These are phyloP conservation scores for Epinephelus fuscoguttatus DNA, from an alignment of 2,113 vertebrate species.

Conservation along the genomic window DNA sequence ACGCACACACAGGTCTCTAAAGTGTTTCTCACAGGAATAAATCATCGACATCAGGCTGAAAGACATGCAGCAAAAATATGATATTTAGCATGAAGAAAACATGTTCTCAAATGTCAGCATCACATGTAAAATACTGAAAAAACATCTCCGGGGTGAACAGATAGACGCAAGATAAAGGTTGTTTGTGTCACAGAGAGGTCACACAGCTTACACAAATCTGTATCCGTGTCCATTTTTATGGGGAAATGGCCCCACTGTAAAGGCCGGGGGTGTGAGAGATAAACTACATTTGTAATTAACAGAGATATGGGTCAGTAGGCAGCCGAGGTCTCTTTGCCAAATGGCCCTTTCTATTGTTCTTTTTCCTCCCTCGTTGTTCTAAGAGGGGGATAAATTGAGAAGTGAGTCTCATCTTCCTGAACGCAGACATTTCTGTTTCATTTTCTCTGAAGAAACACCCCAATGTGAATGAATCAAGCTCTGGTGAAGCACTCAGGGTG, in stretches of 20 bases:
- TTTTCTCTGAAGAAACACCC: slow-evolving; percentile 47
- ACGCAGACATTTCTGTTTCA: slow-evolving; percentile 44
- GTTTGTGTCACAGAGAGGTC: slow-evolving; percentile 46
- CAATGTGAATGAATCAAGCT: slow-evolving; percentile 53
- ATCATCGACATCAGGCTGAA: slow-evolving; percentile 19
- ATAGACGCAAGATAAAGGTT: slow-evolving; percentile 38
- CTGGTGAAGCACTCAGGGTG: slow-evolving; percentile 23
- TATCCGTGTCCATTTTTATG: slow-evolving; percentile 40
- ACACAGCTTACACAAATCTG: slow-evolving; percentile 49
- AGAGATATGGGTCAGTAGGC: slow-evolving; percentile 62
- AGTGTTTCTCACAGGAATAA: slow-evolving; percentile 31
- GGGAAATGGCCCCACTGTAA: slow-evolving; percentile 32
- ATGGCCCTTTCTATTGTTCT: slow-evolving; percentile 29
- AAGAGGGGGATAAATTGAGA: slow-evolving; percentile 19
- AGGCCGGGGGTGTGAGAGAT: slow-evolving; percentile 44
- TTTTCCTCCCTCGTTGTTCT: slow-evolving; percentile 36
- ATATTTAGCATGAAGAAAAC: slow-evolving; percentile 5
- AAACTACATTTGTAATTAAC: slow-evolving; percentile 64
- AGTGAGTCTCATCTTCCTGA: slow-evolving; percentile 33
- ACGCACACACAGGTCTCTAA: neutral
- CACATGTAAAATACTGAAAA: slow-evolving; percentile 40
- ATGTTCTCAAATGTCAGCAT: slow-evolving; percentile 36
- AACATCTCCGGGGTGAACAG: slow-evolving; percentile 1
- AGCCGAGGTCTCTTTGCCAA: slow-evolving; percentile 27
- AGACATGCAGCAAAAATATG: slow-evolving; percentile 24